Conservation (phyloP, 2,113 vertebrate genomes). For the Oreochromis aureus region DNA sequence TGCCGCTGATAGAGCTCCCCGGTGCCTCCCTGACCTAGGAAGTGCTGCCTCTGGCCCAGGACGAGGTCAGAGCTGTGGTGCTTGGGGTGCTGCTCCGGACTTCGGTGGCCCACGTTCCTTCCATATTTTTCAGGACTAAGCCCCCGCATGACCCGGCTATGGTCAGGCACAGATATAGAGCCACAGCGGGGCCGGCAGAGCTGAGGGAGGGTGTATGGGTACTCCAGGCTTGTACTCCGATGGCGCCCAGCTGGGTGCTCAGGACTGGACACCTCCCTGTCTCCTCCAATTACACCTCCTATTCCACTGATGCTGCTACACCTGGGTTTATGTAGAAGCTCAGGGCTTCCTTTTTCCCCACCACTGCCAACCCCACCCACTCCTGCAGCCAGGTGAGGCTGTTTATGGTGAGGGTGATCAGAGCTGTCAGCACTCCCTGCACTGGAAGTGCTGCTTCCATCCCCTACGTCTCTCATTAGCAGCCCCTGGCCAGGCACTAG, state of each 20-base stretch:
- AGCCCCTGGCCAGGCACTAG: slow-evolving; percentile 73
- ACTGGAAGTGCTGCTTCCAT: slow-evolving; percentile 94
- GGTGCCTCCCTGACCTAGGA: slow-evolving; percentile 77
- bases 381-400: slow-evolving; percentile 78
- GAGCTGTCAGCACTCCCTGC: slow-evolving; percentile 91
- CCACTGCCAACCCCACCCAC: slow-evolving; percentile 42
- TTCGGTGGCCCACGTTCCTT: slow-evolving; percentile 58
- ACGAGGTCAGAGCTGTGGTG: slow-evolving; percentile 65
- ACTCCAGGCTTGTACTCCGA: slow-evolving; percentile 87
- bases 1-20: slow-evolving; percentile 89
- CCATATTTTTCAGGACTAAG: slow-evolving; percentile 79
- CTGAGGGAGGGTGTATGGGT: slow-evolving; percentile 72
- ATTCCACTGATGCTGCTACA: slow-evolving; percentile 65
- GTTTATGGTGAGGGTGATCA: slow-evolving; percentile 82
- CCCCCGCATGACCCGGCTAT: slow-evolving; percentile 80
- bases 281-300: slow-evolving; percentile 28
- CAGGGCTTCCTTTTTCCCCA: slow-evolving; percentile 75
- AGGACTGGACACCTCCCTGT: slow-evolving; percentile 74
- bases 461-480: slow-evolving; percentile 85
- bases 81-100: slow-evolving; percentile 83
- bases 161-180: slow-evolving; percentile 80
- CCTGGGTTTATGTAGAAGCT: slow-evolving; percentile 83
- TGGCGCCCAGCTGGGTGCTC: slow-evolving; percentile 78
- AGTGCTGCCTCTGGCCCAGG: slow-evolving; percentile 68
- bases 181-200: slow-evolving; percentile 73